Base-by-base conservation (phyloP, 37 sponge, comb jelly and placozoan species). In the Chondrosia reniformis region DNA sequence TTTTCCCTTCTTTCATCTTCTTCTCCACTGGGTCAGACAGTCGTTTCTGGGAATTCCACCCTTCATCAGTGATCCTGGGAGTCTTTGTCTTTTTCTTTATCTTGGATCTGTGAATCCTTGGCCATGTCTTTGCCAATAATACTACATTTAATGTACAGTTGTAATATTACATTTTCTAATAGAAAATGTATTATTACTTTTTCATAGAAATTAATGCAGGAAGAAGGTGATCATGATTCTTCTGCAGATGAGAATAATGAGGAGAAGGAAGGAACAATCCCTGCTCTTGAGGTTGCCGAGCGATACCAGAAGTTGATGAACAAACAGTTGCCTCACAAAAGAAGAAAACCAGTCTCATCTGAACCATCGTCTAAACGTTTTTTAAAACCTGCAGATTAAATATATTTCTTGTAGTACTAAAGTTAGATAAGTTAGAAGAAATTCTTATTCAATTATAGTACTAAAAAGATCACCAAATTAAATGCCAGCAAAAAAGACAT, bases 281-380 rank as follows among this genome's bases (percentile, higher is more conserved):
- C 86, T 27, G 86, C 86, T 0, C 45, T 39, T 30, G 90, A 90
- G 36, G 63, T 90, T 42, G 86, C 83, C 12, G 77, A 42, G 79
- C 78, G 90, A 79, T 90, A 43, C 6, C 55, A 58, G 9, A 40
- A 46, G 41, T 49, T 42, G 4, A 56, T 55, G 61, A 40, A 61
- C 45, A 63, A 28, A 31, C 40, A 58, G 52, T 27, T 69, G 32
- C 67, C 27, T 31, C 25, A 38, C 17, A 74, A 46, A 33, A 55
- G 33, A 59, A 49, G 12, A 61, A 61, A 7, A 32, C 31, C 25
- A 32, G 15, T 61, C 25, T 10, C 63, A 61, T 32, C n/a, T n/a
- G 41, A 21, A 57, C 59, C 5, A 6, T 9, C 39, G n/a, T 42
- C 77, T 37, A 77, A 77, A 33, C 21, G 39, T 0, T 77, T 77